Base-by-base conservation (phyloP, 2,113 vertebrate genomes). In the Motacilla alba region DNA sequence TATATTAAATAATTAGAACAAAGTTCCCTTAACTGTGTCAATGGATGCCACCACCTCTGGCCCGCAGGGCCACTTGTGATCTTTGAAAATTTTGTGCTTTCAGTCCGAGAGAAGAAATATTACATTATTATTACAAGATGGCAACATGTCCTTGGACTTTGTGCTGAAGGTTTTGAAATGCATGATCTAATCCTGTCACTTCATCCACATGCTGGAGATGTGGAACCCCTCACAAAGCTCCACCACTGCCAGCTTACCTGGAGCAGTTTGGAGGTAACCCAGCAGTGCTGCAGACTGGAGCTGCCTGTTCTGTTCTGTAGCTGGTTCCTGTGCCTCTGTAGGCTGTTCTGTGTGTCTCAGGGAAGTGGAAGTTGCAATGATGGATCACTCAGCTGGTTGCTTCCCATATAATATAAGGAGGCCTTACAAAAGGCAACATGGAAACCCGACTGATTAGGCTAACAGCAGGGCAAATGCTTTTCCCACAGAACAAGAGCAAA, bases 1-100 rank as follows among this genome's bases (percentile, higher is more conserved):
- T 67, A 31, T 80, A 44, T 74, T 56, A 93, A 73, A 53, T 59
- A 93, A 91, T 87, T 87, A 62, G 50, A 52, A 67, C 7, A 64
- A 87, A 76, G 63, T 77, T 87, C 20, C 62, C 33, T 87, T 73
- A 73, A 53, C 14, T 56, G 12, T 74, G 63, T 79, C 70, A 89
- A 11, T 2, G 20, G 44, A 47, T 86, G 64, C 27, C 56, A 78
- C 28, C 21, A 49, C 33, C 31, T 91, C 52, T 86, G 63, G 85
- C 72, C 72, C 66, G 18, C 10, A 21, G 35, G 39, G 28, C 18
- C 17, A 13, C 39, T 64, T 33, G 10, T 49, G 64, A 83, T 63
- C 64, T 68, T 68, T 41, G 52, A 81, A 92, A 67, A 84, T 39
- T 2, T 3, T 4, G 5, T 77, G 30, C 53, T 72, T 78, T 56